Percentiles rank a stretch among this genome's conserved stretches.
phyloP scores from a whole-genome alignment of 2,113 vertebrate species.

The Lanius collurio region DNA sequence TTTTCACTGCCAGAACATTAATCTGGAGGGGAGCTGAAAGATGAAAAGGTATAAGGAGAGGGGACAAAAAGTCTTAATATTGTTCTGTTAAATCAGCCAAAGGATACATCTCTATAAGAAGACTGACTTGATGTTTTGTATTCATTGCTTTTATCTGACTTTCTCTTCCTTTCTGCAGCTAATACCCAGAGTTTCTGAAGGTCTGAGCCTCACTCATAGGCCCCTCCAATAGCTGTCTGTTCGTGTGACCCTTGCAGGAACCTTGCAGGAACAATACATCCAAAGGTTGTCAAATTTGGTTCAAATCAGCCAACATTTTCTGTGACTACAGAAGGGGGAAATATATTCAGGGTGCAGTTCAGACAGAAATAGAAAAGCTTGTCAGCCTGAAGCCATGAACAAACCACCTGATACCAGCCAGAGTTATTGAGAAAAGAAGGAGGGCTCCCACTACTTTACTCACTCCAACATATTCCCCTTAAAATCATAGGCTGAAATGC shows the following conservation, averaged over 20 bases:
- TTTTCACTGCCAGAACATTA: not conserved
- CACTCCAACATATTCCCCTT: not conserved
- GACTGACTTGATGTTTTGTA: not conserved
- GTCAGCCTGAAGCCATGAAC: not conserved
- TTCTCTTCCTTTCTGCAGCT: not conserved
- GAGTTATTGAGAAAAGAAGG: not conserved
- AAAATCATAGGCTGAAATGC: not conserved
- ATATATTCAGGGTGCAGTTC: not conserved
- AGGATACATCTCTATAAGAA: not conserved
- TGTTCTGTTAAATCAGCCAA: not conserved
- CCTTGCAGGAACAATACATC: not conserved
- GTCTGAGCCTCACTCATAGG: not conserved
- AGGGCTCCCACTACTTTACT: not conserved
- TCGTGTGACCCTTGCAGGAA: not conserved
- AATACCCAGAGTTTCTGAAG: not conserved
- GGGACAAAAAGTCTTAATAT: not conserved
- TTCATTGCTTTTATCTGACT: not conserved
- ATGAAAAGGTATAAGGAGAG: not conserved
- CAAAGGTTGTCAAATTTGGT: not conserved
- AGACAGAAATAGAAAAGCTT: not conserved
- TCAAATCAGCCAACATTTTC: not conserved
- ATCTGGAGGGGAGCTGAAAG: not conserved
- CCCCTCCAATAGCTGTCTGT: not conserved
- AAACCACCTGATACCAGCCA: not conserved
- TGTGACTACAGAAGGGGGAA: not conserved